Evolutionary conservation across 1,140 invertebrate genomes (phyloP).

Genomic region (Conus betulinus): DNA sequence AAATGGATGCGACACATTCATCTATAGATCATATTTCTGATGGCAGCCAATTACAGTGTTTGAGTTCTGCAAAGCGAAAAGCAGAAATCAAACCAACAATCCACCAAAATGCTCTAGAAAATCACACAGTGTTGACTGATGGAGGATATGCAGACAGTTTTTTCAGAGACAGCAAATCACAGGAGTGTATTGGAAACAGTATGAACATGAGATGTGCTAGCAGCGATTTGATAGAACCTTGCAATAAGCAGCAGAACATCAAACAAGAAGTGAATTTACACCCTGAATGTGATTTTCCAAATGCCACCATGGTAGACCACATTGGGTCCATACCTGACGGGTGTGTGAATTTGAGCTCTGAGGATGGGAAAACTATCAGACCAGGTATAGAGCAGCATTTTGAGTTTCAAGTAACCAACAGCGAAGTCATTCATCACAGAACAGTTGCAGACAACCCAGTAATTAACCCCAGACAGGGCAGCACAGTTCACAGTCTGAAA

Average conservation of each 20-base stretch:
- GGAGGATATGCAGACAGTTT: neutral
- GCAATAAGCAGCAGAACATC: neutral
- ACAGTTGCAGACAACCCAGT: neutral
- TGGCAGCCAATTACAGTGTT: neutral
- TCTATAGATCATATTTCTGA: neutral
- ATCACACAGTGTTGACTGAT: neutral
- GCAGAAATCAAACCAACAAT: neutral
- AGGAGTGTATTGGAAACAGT: neutral
- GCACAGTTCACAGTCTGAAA: neutral
- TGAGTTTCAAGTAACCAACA: neutral
- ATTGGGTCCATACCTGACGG: neutral
- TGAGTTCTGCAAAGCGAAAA: neutral
- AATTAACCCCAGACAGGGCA: conserved; percentile 1
- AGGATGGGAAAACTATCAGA: neutral
- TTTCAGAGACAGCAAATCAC: neutral
- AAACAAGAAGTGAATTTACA: neutral
- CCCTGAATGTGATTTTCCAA: neutral
- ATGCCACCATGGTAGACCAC: neutral
- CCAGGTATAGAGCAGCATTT: neutral
- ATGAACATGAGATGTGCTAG: neutral
- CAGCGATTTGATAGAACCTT: neutral
- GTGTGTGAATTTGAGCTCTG: neutral
- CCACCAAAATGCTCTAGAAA: neutral
- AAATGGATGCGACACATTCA: neutral
- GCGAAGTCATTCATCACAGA: neutral